These are phyloP conservation scores for Pteronotus mesoamericanus DNA, from an alignment of 2,797 vertebrate species.

Conservation along the genomic window DNA sequence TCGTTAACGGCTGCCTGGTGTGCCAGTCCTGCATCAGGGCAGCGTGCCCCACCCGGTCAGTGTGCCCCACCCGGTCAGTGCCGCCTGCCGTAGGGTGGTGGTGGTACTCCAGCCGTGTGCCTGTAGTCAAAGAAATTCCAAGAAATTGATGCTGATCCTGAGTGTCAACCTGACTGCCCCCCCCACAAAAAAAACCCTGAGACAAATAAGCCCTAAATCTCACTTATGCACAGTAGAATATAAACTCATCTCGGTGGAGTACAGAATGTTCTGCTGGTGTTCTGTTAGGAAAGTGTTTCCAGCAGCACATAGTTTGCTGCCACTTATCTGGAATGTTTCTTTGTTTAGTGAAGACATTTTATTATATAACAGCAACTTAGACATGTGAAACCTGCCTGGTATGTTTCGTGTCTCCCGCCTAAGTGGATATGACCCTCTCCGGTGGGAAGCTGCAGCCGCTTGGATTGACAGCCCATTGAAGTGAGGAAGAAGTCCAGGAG, in stretches of 20 bases:
- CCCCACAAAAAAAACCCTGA: neutral
- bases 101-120: neutral
- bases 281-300: neutral
- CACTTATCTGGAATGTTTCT: slow-evolving; percentile 46
- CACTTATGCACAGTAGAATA: neutral
- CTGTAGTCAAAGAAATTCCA: neutral
- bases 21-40: no score
- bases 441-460: neutral
- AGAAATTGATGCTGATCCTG: neutral
- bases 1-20: neutral
- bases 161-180: neutral
- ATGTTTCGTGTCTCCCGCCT: neutral
- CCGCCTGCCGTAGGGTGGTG: neutral
- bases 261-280: slow-evolving; percentile 33
- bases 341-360: slow-evolving; percentile 43
- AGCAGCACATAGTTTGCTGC: slow-evolving; percentile 33
- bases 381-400: neutral
- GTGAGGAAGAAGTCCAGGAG: neutral
- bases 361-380: slow-evolving; percentile 35
- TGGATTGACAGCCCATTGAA: neutral
- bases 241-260: slow-evolving; percentile 22
- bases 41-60: neutral
- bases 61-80: neutral
- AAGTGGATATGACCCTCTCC: neutral
- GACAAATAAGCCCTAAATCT: neutral